phyloP scores from a whole-genome alignment of 2,888 invertebrate genomes.

The Leptopilina syphax region DNA sequence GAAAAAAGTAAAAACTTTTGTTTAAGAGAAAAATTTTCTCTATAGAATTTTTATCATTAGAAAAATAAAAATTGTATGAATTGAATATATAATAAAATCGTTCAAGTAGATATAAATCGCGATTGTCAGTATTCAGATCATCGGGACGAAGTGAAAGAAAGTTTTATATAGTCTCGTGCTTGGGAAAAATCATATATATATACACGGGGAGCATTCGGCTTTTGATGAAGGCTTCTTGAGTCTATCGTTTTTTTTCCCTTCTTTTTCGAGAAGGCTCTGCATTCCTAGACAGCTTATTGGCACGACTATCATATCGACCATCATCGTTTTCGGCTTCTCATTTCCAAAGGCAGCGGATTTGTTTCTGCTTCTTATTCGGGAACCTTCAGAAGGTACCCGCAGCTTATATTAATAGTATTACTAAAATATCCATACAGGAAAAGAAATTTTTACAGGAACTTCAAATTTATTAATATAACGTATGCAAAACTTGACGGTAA shows the following conservation, averaged over 20 bases:
- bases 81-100: neutral
- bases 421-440: neutral
- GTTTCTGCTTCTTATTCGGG: conserved; percentile 69
- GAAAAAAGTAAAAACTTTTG: no score
- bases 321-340: conserved; percentile 53
- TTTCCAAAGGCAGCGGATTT: conserved; percentile 70
- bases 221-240: conserved; percentile 46
- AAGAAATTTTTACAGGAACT: neutral
- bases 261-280: conserved; percentile 54
- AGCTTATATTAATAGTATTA: conserved; percentile 26
- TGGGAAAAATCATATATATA: conserved; percentile 8
- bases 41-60: no score
- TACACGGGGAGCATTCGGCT: neutral
- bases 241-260: conserved; percentile 42
- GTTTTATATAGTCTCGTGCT: neutral
- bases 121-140: neutral
- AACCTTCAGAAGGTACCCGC: conserved; percentile 42
- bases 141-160: conserved; percentile 6
- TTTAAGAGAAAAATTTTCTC: no score
- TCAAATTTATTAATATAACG: neutral
- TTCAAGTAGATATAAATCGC: neutral
- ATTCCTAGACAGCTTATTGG: conserved; percentile 75
- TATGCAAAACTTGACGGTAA: neutral
- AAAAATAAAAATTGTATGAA: neutral
- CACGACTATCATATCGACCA: conserved; percentile 52